Base-by-base conservation (phyloP, 2,888 invertebrate genomes). In the Hydrotaea cyrtoneurina region DNA sequence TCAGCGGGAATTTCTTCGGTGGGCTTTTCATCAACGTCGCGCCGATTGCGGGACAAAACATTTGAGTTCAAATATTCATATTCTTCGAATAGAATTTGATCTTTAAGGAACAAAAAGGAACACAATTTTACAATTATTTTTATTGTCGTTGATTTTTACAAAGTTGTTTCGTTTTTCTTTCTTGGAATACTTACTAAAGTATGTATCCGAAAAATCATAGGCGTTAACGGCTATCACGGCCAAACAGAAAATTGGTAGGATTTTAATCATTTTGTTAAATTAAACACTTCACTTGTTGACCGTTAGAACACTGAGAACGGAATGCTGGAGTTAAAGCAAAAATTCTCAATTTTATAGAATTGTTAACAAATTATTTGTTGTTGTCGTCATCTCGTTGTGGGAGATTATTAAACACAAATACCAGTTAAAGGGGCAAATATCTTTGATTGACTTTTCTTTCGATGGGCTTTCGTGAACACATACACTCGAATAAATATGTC, bases 181-280 rank as follows among this genome's bases (percentile, higher is more conserved):
- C 36, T 5, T 8, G 13, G 7, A 4, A 10, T 46, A 74, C 88
- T 87, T 81, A 89, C 89, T 89, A 59, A 88, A 89, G 31, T 86
- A 87, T 0, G 86, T 78, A 86, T 89, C 88, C 53, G 86, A 82
- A 39, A 89, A 89, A 74, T 89, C 88, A 43, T 89, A 89, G 19
- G 87, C 87, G 15, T 86, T 84, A 26, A 74, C 81, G 3, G 86
- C 86, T 17, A 78, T 74, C 23, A 82, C 64, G 57, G 86, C 76
- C 19, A 86, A 26, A 7, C 86, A 57, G 36, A 86, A 69, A 79
- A 82, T 78, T 7, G 83, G 64, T 21, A 87, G 62, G 53, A 85
- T 46, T 69, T 87, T 87, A n/a, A 87, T 86, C 88, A 88, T 88
- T 78, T 85, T 77, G 36, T 7, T 75, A 39, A 39, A 39, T 39